phyloP scores from a whole-genome alignment of 2,888 invertebrate species.

The Glyphotaelius pellucidus region DNA sequence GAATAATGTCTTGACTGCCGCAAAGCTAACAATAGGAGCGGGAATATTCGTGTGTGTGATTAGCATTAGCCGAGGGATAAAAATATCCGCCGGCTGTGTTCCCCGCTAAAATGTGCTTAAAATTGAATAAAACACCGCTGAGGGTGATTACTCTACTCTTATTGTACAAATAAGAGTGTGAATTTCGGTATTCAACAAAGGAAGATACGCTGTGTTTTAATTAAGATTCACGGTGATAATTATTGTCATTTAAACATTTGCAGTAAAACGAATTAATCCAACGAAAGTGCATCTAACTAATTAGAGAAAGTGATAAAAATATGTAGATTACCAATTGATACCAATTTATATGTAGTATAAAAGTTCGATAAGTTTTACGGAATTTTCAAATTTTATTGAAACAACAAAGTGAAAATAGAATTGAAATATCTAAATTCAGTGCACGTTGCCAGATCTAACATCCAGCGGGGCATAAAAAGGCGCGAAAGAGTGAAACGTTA shows the following conservation, averaged over 20 bases:
- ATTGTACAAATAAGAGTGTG: constrained; percentile 4
- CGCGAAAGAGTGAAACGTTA: constrained; percentile 41
- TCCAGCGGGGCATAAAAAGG: constrained; percentile 10
- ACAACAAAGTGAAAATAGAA: neutral
- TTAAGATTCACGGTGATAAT: neutral
- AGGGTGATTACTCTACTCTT: neutral
- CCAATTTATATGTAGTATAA: too few relatives aligned
- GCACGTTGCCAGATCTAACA: neutral
- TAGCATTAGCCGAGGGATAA: neutral
- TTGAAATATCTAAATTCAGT: constrained; percentile 9
- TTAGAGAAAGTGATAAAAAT: neutral
- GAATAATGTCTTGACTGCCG: neutral
- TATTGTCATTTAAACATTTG: neutral
- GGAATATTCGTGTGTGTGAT: neutral
- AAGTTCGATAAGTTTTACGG: neutral
- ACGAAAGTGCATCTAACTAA: neutral
- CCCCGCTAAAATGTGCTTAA: neutral
- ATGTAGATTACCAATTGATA: too few relatives aligned
- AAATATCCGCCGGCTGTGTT: constrained; percentile 5
- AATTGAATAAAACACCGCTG: neutral
- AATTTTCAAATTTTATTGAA: neutral
- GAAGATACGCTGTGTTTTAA: neutral
- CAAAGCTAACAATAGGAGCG: neutral
- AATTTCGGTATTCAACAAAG: neutral
- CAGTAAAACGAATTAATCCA: neutral